Percentiles rank a stretch among this genome's conserved stretches.
phyloP scores from a whole-genome alignment of 1,140 invertebrate genomes.

The Ylistrum balloti region DNA sequence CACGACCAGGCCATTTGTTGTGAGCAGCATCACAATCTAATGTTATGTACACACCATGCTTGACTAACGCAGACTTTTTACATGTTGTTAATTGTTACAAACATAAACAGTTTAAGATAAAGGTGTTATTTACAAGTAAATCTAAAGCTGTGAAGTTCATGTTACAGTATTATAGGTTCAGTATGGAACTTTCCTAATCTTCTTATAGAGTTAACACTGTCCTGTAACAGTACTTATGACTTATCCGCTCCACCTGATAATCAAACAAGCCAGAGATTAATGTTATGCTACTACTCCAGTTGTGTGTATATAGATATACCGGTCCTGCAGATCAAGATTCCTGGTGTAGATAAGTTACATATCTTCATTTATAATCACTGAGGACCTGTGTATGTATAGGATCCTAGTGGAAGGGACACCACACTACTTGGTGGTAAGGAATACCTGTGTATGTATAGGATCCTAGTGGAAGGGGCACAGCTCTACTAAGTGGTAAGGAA shows the following conservation, averaged over 20 bases:
- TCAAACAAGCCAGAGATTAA: slow-evolving; percentile 6
- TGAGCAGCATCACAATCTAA: too few species aligned
- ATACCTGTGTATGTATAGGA: too few species aligned
- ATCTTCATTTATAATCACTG: background rate
- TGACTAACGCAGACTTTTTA: too few species aligned
- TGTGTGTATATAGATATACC: background rate
- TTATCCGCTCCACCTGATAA: slow-evolving; percentile 6
- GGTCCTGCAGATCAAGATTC: background rate
- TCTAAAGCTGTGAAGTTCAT: too few species aligned
- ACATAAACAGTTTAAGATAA: too few species aligned
- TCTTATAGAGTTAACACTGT: background rate
- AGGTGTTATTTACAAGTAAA: too few species aligned
- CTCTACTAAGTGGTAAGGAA: too few species aligned
- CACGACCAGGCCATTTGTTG: too few species aligned
- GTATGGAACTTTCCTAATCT: background rate
- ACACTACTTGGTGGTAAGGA: too few species aligned
- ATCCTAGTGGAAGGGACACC: background rate
- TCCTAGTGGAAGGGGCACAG: background rate
- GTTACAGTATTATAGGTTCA: background rate
- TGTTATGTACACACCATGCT: too few species aligned
- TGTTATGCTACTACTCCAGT: background rate
- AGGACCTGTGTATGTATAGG: background rate
- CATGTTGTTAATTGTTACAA: too few species aligned
- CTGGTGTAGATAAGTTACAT: background rate
- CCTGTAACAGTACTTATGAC: slow-evolving; percentile 33